Conservation (phyloP, 2,113 vertebrate genomes). For the Epinephelus fuscoguttatus region DNA sequence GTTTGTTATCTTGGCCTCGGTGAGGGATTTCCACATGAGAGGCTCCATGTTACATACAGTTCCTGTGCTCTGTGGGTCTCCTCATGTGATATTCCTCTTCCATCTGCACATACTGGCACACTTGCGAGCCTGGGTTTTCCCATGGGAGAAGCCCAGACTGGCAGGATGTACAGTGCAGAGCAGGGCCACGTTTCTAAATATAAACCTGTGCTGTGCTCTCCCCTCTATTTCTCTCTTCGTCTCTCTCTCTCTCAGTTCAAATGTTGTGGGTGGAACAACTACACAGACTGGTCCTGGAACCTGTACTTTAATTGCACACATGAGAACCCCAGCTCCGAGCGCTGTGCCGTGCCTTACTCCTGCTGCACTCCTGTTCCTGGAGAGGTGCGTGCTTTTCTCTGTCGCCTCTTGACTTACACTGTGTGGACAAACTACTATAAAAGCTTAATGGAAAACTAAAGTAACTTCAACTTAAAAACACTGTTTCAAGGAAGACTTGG, state of each 20-base stretch:
- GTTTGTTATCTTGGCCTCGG: conserved; percentile 10
- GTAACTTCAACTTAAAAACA: not conserved
- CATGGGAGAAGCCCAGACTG: conserved; percentile 47
- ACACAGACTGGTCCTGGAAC: conserved; percentile 87
- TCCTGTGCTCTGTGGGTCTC: conserved; percentile 47
- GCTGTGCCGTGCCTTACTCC: conserved; percentile 84
- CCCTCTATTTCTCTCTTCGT: not conserved
- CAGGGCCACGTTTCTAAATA: conserved; percentile 56
- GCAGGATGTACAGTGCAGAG: conserved; percentile 47
- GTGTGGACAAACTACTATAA: not conserved
- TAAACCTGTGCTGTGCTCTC: conserved; percentile 3
- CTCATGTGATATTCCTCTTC: conserved; percentile 47
- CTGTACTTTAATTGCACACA: conserved; percentile 84
- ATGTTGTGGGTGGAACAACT: conserved; percentile 86
- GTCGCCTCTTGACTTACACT: not conserved
- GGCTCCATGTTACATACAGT: conserved; percentile 23
- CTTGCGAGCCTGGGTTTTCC: conserved; percentile 43
- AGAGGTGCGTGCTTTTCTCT: conserved; percentile 71
- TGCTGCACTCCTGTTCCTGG: conserved; percentile 83
- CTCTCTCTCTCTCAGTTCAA: conserved; percentile 75
- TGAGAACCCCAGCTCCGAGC: conserved; percentile 82
- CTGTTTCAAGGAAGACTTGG: not conserved
- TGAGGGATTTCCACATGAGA: conserved; percentile 51
- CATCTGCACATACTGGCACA: conserved; percentile 63
- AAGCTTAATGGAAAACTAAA: not conserved